Conservation (phyloP, 1,140 invertebrate species). For the Diploscapter pachys region DNA sequence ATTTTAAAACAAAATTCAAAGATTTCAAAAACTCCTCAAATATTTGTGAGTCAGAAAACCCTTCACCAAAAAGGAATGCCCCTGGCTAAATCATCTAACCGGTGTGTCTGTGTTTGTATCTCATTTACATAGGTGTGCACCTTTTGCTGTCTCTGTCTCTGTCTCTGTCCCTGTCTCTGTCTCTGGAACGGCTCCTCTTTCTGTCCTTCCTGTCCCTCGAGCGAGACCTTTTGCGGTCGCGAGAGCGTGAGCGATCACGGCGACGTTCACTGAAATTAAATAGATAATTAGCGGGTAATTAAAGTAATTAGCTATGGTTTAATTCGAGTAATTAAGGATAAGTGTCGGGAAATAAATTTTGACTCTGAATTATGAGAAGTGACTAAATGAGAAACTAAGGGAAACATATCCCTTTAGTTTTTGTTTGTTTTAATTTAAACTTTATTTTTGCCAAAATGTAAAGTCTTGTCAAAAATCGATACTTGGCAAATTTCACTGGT, state of each 20-base stretch:
- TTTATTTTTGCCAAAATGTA: too few relatives aligned
- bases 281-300: too few relatives aligned
- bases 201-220: conserved; percentile 35
- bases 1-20: too few relatives aligned
- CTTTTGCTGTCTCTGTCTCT: conserved; percentile 32
- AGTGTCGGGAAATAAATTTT: neutral
- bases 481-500: neutral
- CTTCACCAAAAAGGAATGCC: too few relatives aligned
- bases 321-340: conserved; percentile 8
- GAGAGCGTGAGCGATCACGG: conserved; percentile 2
- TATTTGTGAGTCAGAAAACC: too few relatives aligned
- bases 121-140: too few relatives aligned
- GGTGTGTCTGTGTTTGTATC: too few relatives aligned
- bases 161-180: conserved; percentile 29
- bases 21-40: too few relatives aligned
- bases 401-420: too few relatives aligned
- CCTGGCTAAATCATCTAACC: too few relatives aligned
- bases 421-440: too few relatives aligned
- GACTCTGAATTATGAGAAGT: neutral
- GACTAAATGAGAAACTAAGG: neutral
- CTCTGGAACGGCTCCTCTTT: conserved; percentile 39
- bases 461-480: too few relatives aligned
- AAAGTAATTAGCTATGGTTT: conserved; percentile 2
- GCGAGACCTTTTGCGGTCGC: neutral
- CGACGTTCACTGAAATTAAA: neutral